A percentile compares a stretch with the other conserved stretches of the same genome.
Evolutionary conservation across 2,888 invertebrate species (phyloP).

Genomic region (Abrostola triplasia): DNA sequence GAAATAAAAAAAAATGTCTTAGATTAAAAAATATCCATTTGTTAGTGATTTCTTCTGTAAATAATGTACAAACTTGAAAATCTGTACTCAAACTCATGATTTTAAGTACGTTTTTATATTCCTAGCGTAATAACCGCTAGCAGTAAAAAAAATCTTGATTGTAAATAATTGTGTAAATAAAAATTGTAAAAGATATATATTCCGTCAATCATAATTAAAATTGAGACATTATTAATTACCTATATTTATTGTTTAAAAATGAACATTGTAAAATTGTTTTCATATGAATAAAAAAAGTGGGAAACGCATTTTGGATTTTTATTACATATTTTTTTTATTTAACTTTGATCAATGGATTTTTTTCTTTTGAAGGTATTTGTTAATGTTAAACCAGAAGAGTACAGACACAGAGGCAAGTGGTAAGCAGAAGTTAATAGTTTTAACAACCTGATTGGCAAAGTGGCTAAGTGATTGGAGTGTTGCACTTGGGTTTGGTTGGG

Average conservation of each 20-base stretch:
- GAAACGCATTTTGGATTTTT: conserved; percentile 50
- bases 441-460: no score
- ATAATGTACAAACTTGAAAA: conserved; percentile 78
- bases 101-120: conserved; percentile 75
- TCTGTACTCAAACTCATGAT: conserved; percentile 64
- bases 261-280: conserved; percentile 85
- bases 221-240: conserved; percentile 76
- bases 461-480: no score
- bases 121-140: conserved; percentile 70
- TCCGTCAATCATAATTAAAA: conserved; percentile 79
- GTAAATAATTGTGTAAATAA: conserved; percentile 85
- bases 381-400: no score
- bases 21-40: conserved; percentile 35
- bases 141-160: conserved; percentile 63
- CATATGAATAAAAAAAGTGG: conserved; percentile 81
- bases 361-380: no score
- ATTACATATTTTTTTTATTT: conserved; percentile 20
- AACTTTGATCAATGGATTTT: no score
- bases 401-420: no score
- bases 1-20: conserved; percentile 16
- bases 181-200: conserved; percentile 79
- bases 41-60: conserved; percentile 67
- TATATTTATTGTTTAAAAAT: conserved; percentile 84
- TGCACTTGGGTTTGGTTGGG: no score
- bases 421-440: no score